A percentile compares a stretch with the other conserved stretches of the same genome.
Conservation (phyloP, 92 coral and sea anemone genomes). For the Porites lobata region DNA sequence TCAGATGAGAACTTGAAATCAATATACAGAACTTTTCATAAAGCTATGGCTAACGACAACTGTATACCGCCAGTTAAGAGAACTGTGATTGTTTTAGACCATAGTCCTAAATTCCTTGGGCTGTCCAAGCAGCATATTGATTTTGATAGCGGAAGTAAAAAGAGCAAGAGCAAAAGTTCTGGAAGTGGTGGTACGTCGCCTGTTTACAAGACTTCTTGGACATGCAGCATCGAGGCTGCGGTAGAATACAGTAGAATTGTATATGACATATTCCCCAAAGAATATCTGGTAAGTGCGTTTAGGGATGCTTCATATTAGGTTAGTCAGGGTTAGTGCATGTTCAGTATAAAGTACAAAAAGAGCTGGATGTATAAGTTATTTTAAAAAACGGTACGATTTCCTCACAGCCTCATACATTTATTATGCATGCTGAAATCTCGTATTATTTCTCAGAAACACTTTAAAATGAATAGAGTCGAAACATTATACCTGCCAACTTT, state of each 20-base stretch:
- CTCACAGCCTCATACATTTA: too few relatives aligned
- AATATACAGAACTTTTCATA: not conserved
- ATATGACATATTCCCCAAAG: constrained; percentile 92
- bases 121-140: constrained; percentile 95
- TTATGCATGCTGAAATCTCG: too few relatives aligned
- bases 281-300: constrained; percentile 79
- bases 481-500: too few relatives aligned
- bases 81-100: constrained; percentile 92
- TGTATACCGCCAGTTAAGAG: constrained; percentile 38
- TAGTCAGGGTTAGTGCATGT: too few relatives aligned
- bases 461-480: too few relatives aligned
- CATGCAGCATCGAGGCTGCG: constrained; percentile 96
- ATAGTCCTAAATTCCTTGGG: constrained; percentile 77
- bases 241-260: constrained; percentile 97
- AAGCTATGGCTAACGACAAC: constrained; percentile 27
- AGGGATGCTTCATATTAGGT: too few relatives aligned
- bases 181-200: constrained; percentile 55
- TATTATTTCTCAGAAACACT: too few relatives aligned
- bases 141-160: constrained; percentile 87
- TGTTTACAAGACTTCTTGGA: constrained; percentile 96
- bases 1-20: not conserved
- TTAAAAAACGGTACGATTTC: too few relatives aligned
- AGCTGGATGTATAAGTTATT: too few relatives aligned
- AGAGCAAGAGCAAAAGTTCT: constrained; percentile 58
- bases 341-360: too few relatives aligned